Evolutionary conservation across 2,888 invertebrate genomes (phyloP).

Genomic region (Acleris laterana): DNA sequence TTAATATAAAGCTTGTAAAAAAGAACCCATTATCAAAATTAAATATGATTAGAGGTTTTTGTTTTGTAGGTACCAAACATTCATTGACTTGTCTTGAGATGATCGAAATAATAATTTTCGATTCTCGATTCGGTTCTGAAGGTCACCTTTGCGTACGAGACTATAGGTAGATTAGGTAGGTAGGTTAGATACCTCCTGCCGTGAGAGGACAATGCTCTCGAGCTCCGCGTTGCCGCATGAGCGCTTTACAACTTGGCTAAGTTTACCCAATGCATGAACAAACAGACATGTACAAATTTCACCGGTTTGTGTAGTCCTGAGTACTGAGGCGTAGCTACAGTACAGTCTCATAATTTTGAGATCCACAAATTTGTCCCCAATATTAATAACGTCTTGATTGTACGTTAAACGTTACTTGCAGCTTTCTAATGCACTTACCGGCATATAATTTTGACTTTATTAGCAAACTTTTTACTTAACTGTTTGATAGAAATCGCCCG

Average conservation of each 20-base stretch:
- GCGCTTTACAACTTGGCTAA: conserved; percentile 14
- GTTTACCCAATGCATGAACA: conserved; percentile 34
- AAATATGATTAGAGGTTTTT: no score
- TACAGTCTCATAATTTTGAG: no score
- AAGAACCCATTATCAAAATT: no score
- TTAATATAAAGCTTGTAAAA: no score
- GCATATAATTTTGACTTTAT: conserved; percentile 23
- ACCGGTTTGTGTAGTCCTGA: neutral
- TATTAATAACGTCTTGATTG: neutral
- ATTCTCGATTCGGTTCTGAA: conserved; percentile 11
- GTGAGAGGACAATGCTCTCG: conserved; percentile 25
- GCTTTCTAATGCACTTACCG: conserved; percentile 18
- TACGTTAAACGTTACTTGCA: conserved; percentile 17
- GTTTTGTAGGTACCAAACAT: no score
- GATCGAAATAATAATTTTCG: neutral
- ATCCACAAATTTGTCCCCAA: neutral
- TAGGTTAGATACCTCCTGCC: conserved; percentile 1
- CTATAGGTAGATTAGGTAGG: neutral
- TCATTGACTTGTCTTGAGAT: neutral
- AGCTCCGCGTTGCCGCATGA: conserved; percentile 22
- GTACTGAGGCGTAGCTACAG: no score
- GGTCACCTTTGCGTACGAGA: conserved; percentile 24
- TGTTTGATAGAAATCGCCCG: conserved; percentile 21
- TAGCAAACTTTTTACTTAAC: conserved; percentile 13
- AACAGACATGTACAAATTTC: conserved; percentile 21